Evolutionary conservation across 1,140 invertebrate species (phyloP).

Genomic region (Daktulosphaira vitifoliae): DNA sequence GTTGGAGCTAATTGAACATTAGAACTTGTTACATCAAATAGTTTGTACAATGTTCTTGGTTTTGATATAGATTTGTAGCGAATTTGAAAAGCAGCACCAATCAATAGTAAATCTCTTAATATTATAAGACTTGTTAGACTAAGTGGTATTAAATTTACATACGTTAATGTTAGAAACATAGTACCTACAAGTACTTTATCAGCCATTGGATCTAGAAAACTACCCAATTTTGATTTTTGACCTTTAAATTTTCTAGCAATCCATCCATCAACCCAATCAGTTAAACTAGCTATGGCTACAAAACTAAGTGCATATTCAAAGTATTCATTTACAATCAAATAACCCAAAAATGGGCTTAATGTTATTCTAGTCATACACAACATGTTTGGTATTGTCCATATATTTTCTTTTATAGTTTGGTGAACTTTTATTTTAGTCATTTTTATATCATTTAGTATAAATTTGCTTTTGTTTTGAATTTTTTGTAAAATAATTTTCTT

Average conservation of each 20-base stretch:
- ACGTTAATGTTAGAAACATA: conserved; percentile 52
- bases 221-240: conserved; percentile 85
- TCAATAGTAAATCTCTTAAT: conserved; percentile 69
- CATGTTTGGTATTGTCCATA: conserved; percentile 87
- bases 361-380: conserved; percentile 74
- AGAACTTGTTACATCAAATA: conserved; percentile 82
- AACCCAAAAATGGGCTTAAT: conserved; percentile 76
- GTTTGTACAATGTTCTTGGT: conserved; percentile 75
- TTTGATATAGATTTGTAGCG: conserved; percentile 80
- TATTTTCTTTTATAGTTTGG: conserved; percentile 70
- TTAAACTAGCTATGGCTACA: conserved; percentile 67
- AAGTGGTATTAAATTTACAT: conserved; percentile 43
- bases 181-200: conserved; percentile 90
- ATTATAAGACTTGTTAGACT: conserved; percentile 76
- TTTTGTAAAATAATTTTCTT: conserved; percentile 32
- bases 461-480: conserved; percentile 50
- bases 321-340: conserved; percentile 64
- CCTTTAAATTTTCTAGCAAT: conserved; percentile 86
- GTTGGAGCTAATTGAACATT: conserved; percentile 87
- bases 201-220: conserved; percentile 94
- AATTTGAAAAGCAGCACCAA: conserved; percentile 75
- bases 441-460: conserved; percentile 56
- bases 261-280: conserved; percentile 90
- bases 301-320: conserved; percentile 64
- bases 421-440: conserved; percentile 53